Evolutionary conservation across 2,888 invertebrate species (phyloP), one percentile per base, ranked within the genome.

Genomic region (Ennomos erosarius): DNA sequence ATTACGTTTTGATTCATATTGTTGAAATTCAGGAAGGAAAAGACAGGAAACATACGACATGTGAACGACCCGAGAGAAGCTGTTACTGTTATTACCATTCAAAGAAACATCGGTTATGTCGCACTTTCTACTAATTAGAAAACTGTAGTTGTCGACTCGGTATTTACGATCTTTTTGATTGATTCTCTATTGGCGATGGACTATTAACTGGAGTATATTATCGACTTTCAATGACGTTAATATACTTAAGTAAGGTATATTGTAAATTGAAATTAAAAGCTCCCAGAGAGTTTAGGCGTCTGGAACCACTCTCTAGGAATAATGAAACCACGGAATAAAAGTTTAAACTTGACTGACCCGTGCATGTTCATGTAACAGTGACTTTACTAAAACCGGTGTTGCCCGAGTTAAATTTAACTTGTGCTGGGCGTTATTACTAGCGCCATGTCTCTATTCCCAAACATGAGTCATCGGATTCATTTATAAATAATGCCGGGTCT

Each of bases 381-480:
- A 48, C 43, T 62, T 52, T 26, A 26, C 26, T 26, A 55, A 59
- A 35, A 51, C 47, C 51, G 43, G 53, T 45, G 59, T 47, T 55
- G 40, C 43, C 40, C 45, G 45, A 55, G 65, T 65, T 68, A 69
- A 70, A 63, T 62, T 65, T 69, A 67, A 67, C 63, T 34, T 44
- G 38, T 42, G 42, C 59, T 51, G 51, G 61, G 63, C 49, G 56
- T 64, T 66, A 64, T 67, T 69, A 68, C 53, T 38, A 58, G 68
- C 70, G 70, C 74, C 69, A 67, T 59, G 63, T 16, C 64, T 68
- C 72, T 74, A 76, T 73, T 76, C 68, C 69, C 62, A 63, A 55
- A 42, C 57, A 62, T 84, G 82, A 84, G 58, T 82, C 83, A 81
- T 64, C 61, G 44, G 34, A 6, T 37, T 49, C 55, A 47, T 51